Conservation (phyloP, 2,113 vertebrate species). For the Condylura cristata region DNA sequence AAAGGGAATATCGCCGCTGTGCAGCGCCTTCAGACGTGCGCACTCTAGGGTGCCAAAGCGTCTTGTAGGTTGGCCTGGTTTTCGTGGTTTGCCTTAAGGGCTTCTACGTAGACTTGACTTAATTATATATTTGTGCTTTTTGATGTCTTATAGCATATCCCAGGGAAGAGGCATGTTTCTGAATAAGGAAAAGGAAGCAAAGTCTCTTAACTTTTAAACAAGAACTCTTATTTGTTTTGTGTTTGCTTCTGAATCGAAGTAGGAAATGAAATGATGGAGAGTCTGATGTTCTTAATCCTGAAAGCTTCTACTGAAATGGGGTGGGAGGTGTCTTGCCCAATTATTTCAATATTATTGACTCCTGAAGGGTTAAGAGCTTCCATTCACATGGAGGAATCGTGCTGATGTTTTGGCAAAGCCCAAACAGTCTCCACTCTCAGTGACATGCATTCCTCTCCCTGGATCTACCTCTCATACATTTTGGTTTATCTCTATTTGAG, state of each 20-base stretch:
- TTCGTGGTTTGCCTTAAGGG: neutral
- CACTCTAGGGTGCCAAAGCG: neutral
- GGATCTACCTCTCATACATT: neutral
- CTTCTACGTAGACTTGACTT: neutral
- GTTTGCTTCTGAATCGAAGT: constrained; percentile 18
- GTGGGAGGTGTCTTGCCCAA: neutral
- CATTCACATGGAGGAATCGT: neutral
- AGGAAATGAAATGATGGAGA: neutral
- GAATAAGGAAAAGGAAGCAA: constrained; percentile 17
- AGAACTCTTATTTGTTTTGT: constrained; percentile 12
- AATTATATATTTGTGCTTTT: neutral
- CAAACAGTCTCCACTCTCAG: neutral
- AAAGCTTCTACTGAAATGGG: neutral
- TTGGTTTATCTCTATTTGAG: constrained; percentile 13
- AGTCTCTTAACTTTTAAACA: neutral
- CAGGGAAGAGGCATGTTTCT: neutral
- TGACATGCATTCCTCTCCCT: neutral
- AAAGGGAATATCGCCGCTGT: neutral
- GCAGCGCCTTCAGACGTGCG: neutral
- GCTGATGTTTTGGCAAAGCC: neutral
- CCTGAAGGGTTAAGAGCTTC: neutral
- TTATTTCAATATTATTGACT: neutral
- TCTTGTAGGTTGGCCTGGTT: neutral
- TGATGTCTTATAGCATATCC: neutral
- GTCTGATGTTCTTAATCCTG: neutral